Percentiles rank a stretch among this genome's conserved stretches.
Conservation (phyloP, 2,113 vertebrate genomes). For the Panurus biarmicus region DNA sequence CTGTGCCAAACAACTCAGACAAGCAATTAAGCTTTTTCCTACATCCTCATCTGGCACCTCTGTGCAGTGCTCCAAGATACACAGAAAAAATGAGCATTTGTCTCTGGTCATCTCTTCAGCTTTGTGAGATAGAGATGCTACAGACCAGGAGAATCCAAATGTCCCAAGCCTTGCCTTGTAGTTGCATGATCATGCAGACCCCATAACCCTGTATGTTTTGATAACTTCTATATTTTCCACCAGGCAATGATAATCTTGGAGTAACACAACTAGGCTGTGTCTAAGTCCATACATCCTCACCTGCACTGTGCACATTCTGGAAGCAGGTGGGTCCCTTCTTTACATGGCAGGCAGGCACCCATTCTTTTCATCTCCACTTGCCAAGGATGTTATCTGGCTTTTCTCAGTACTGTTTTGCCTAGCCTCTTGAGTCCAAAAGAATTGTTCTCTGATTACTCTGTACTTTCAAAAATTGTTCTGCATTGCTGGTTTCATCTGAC, state of each 20-base stretch:
- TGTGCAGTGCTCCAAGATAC: background rate
- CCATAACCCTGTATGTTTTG: background rate
- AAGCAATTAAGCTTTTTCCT: background rate
- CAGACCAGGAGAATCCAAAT: background rate
- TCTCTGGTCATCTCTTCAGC: background rate
- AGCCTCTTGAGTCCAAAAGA: background rate
- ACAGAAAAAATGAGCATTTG: background rate
- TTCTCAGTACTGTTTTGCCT: background rate
- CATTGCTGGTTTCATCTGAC: background rate
- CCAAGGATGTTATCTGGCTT: background rate
- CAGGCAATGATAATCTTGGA: background rate
- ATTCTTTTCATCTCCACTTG: background rate
- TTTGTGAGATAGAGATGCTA: fast-evolving
- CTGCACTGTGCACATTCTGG: background rate
- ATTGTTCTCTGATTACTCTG: background rate
- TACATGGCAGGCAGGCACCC: background rate
- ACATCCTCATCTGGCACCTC: background rate
- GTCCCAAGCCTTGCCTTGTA: background rate
- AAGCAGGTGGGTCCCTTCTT: background rate
- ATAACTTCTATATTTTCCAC: background rate
- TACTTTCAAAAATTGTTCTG: background rate
- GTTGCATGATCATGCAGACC: background rate
- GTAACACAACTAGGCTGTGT: background rate
- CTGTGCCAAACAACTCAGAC: background rate
- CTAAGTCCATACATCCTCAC: background rate